Evolutionary conservation across 1,140 invertebrate genomes (phyloP), one percentile per base, ranked within the genome.

Genomic region (Coptotermes formosanus): DNA sequence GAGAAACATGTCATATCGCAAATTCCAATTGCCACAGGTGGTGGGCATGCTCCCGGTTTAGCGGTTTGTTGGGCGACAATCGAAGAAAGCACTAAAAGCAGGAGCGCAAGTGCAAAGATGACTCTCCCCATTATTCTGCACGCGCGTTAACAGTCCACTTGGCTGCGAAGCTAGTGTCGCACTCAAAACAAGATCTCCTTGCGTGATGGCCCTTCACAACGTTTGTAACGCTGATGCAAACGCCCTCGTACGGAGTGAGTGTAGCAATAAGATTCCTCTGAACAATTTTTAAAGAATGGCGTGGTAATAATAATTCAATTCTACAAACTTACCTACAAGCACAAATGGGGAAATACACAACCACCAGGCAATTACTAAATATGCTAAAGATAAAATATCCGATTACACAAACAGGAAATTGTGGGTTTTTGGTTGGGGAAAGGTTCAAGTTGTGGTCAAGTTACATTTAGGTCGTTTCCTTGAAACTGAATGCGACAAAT

Each of bases 141-240:
- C 0, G 64, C 7, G 64, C n/a, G 64, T 75, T 55, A 55, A 48
- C 52, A 30, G 64, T 30, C 25, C 64, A 30, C 25, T n/a, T 75
- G 64, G 25, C 30, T 30, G 25, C 64, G n/a, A 30, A n/a, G 25
- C 25, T 8, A 75, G n/a, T 21, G 64, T 75, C 9, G 30, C n/a
- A 75, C 64, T 75, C 64, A 75, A 55, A 75, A 75, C 64, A 75
- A n/a, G 64, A 75, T 75, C 64, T 75, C 64, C 64, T 75, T 75
- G 64, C 30, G 14, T 30, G n/a, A 75, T 30, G 64, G n/a, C 0
- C n/a, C 12, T 14, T 8, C 25, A 75, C 64, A 2, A n/a, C 64
- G 64, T 75, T n/a, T 6, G 25, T n/a, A 25, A 75, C 19, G 52
- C 19, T 1, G 52, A 55, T 19, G 52, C n/a, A 30, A 30, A 30